These are phyloP conservation scores for Clavelina lepadiformis DNA, from an alignment of 23 tunicate genomes.

Conservation along the genomic window DNA sequence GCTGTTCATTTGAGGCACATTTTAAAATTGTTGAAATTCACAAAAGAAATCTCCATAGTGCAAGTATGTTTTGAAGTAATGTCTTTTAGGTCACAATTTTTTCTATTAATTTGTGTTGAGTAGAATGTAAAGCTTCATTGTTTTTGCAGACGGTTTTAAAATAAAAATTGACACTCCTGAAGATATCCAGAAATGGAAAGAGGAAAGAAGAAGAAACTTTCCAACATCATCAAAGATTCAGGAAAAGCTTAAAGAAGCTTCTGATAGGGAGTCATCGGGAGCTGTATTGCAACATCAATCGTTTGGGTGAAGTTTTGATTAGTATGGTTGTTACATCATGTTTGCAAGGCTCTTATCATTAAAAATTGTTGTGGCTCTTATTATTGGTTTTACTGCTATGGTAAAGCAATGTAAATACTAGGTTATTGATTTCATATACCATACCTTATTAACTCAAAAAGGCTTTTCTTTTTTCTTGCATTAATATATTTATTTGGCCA, in stretches of 20 bases:
- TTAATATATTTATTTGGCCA: too few species aligned
- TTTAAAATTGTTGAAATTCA: constrained; percentile 79
- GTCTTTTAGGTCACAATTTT: not conserved
- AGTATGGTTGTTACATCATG: too few species aligned
- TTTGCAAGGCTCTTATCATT: too few species aligned
- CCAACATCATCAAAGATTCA: constrained; percentile 47
- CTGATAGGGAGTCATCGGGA: constrained; percentile 21
- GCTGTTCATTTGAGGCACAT: constrained; percentile 85
- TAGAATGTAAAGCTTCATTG: not conserved
- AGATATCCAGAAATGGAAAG: constrained; percentile 77
- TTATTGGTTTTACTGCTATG: too few species aligned
- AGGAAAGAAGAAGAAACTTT: constrained; percentile 69
- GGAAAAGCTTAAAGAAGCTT: constrained; percentile 25
- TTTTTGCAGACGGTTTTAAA: constrained; percentile 35
- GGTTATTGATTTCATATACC: too few species aligned
- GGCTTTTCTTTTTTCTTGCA: too few species aligned
- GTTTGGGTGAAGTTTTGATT: constrained; percentile 44
- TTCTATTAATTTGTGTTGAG: not conserved
- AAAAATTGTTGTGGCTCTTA: too few species aligned
- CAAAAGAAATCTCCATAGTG: constrained; percentile 51
- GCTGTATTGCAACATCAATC: constrained; percentile 47
- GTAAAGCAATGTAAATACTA: too few species aligned
- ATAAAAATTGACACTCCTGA: constrained; percentile 58
- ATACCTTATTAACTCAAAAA: too few species aligned
- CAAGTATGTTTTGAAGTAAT: constrained; percentile 1